Evolutionary conservation across 2,113 vertebrate genomes (phyloP), one percentile per base, ranked within the genome.

Genomic region (Podarcis muralis): DNA sequence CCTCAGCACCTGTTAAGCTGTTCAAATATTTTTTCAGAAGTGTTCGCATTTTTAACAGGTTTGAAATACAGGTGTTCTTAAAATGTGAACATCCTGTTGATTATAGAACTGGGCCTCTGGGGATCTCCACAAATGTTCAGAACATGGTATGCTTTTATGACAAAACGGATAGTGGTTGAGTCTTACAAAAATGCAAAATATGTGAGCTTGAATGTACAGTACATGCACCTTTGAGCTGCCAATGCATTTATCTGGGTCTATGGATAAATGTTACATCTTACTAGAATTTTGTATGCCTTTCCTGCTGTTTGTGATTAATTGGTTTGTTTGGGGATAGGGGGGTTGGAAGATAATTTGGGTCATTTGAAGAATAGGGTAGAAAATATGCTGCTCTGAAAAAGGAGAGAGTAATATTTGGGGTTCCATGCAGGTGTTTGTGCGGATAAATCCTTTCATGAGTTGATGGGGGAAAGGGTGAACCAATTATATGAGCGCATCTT

Each of bases 11-110:
- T 65, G 12, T 75, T 1, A 0, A 88, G 86, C 80, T 93, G 5
- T 90, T 88, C 81, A 82, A 43, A 80, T 88, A 68, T 91, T 53
- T 53, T 53, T 53, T 53, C 48, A 87, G 90, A 91, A 90, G 6
- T 6, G 2, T 0, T 0, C 0, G 2, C 15, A 79, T 88, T 90
- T 94, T 85, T 69, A 88, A 16, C 74, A 84, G 65, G 69, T 92
- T 90, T 93, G 80, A 68, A 91, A 76, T 81, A 32, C 82, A 80
- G 65, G 80, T 90, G 85, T 68, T 90, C 35, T 90, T 76, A 80
- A 83, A 88, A 83, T 89, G 59, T 92, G 89, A 93, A 87, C 80
- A 68, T 85, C 84, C 18, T 89, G 90, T 84, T 84, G 86, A 89
- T 78, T 81, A 77, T 77, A 83, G 90, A 90, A 92, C 83, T 76